Conservation (phyloP, 2,113 vertebrate genomes). For the Pterocles gutturalis region DNA sequence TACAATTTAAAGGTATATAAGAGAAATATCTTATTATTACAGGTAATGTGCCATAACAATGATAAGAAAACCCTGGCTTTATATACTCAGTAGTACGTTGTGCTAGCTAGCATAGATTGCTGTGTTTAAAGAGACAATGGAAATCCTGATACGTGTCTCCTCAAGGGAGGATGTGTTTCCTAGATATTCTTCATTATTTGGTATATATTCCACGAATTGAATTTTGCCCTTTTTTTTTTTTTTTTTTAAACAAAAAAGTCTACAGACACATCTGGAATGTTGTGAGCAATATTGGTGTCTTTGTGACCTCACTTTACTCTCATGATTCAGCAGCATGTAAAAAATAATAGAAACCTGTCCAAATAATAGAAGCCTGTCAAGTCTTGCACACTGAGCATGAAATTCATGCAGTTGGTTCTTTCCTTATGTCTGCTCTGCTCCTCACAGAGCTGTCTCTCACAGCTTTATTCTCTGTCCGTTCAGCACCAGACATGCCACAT, state of each 20-base stretch:
- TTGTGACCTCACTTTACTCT: not conserved
- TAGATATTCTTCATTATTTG: not conserved
- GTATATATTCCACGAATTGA: not conserved
- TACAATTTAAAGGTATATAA: not conserved
- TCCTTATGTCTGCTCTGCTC: not conserved
- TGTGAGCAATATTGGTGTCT: not conserved
- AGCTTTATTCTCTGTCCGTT: not conserved
- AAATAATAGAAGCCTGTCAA: constrained; percentile 3
- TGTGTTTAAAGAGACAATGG: not conserved
- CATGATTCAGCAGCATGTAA: not conserved
- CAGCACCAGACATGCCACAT: not conserved
- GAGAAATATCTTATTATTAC: not conserved
- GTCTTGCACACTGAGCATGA: not conserved
- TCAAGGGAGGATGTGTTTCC: not conserved
- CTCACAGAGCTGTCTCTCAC: not conserved
- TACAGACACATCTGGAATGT: not conserved
- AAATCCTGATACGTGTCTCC: not conserved
- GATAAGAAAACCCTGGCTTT: not conserved
- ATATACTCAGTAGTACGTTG: accelerated
- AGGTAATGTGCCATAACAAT: not conserved
- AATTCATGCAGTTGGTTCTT: constrained; percentile 25
- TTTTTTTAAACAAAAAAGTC: not conserved
- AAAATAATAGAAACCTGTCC: constrained; percentile 9
- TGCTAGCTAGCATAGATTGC: not conserved
- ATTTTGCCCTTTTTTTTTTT: not conserved